Base-by-base conservation (phyloP, 2,797 vertebrate species). In the Leuciscus waleckii region DNA sequence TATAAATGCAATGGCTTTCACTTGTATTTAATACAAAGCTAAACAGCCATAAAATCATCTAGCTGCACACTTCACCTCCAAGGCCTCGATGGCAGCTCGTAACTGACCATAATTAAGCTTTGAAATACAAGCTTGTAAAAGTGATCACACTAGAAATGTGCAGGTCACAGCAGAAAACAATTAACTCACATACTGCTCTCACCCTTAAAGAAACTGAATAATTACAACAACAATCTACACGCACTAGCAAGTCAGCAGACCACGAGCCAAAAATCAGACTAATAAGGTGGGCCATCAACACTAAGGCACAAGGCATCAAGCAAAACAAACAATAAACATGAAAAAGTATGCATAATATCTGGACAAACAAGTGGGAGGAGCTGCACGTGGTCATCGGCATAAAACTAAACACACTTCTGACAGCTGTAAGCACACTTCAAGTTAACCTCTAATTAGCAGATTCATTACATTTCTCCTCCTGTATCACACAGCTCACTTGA, bases 371-470 rank as follows among this genome's bases (percentile, higher is more conserved):
- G 17, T 37, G 14, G 65, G 68, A 82, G 32, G 68, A 68, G 51
- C 39, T 14, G 61, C 82, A 58, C 26, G 3, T 76, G 76, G 65
- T 78, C 85, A 87, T 89, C 54, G 73, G 61, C 49, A 58, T 68
- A 61, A 85, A 80, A 70, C 56, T 17, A 63, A 81, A 85, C 80
- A 78, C 43, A 49, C 54, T 80, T 73, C 74, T 75, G 81, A 87
- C 84, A 81, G 63, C 67, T 65, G 51, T 81, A 79, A 32, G 71
- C 37, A 78, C 82, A 56, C 65, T 41, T 79, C 39, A 58, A 83
- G 56, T 79, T 77, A 86, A 77, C 84, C 73, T 51, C 84, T 86
- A 79, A 88, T 90, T 89, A 86, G 81, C 86, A 80, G 75, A 68
- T 79, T 87, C 70, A 68, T 58, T 82, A 79, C 74, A 82, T 67